phyloP scores from a whole-genome alignment of 2,797 vertebrate genomes.

The Myotis planiceps region DNA sequence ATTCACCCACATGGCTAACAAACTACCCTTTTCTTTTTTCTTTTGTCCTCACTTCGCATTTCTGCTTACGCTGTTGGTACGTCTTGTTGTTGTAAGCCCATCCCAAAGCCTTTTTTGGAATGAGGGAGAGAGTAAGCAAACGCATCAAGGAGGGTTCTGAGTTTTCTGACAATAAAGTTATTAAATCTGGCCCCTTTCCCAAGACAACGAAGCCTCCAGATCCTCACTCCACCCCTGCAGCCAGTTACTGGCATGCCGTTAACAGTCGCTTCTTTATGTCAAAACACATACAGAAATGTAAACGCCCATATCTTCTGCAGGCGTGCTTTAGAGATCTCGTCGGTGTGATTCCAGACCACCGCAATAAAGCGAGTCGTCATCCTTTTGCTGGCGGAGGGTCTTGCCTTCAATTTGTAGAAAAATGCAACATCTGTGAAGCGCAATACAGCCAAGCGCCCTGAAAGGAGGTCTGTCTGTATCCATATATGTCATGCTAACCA shows the following conservation, averaged over 20 bases:
- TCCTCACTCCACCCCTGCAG: neutral
- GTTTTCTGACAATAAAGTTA: neutral
- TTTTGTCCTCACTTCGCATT: neutral
- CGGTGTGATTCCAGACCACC: neutral
- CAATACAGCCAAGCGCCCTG: neutral
- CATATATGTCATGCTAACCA: neutral
- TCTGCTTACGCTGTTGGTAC: neutral
- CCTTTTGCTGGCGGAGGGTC: neutral
- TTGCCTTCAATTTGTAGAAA: neutral
- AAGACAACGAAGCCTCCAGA: neutral
- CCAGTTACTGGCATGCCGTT: neutral
- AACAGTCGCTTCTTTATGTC: neutral
- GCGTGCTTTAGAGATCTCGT: neutral
- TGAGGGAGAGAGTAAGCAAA: slow-evolving; percentile 30
- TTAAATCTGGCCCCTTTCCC: slow-evolving; percentile 2
- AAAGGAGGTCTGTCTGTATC: neutral
- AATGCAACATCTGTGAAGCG: neutral
- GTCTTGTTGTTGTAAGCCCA: neutral
- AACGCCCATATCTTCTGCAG: neutral
- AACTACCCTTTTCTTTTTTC: neutral
- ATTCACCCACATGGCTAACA: neutral
- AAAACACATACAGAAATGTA: slow-evolving; percentile 57
- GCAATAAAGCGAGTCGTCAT: neutral
- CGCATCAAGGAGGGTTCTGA: neutral
- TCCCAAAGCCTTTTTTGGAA: slow-evolving; percentile 12